Percentiles rank a stretch among this genome's conserved stretches.
Conservation (phyloP, 2,888 invertebrate genomes). For the Scaptomyza tumidula region DNA sequence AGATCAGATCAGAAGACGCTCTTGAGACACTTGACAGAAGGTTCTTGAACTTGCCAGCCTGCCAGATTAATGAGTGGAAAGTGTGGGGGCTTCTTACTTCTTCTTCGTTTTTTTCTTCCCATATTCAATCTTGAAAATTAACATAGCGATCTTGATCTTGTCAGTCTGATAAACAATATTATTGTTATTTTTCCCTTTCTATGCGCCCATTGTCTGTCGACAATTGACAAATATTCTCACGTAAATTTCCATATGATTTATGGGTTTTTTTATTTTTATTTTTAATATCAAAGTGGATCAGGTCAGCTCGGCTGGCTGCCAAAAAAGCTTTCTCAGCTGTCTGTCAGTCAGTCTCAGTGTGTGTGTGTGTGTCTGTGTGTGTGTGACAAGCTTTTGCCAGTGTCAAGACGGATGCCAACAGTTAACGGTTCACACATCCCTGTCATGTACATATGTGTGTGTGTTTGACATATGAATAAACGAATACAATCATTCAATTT, state of each 20-base stretch:
- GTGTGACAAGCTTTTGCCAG: conserved; percentile 48
- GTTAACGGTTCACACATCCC: conserved; percentile 58
- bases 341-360: conserved; percentile 50
- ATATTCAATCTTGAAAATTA: conserved; percentile 36
- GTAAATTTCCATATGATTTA: conserved; percentile 76
- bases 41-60: conserved; percentile 70
- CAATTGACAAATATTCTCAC: conserved; percentile 64
- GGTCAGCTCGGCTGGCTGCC: conserved; percentile 66
- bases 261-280: conserved; percentile 35
- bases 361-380: conserved; percentile 58
- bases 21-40: conserved; percentile 53
- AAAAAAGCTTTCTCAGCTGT: conserved; percentile 62
- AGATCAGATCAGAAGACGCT: conserved; percentile 31
- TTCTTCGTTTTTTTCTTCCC: neutral
- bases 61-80: conserved; percentile 49
- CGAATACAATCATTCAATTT: conserved; percentile 51
- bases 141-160: conserved; percentile 69
- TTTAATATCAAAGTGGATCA: conserved; percentile 62
- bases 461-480: conserved; percentile 28
- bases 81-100: conserved; percentile 53
- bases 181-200: conserved; percentile 64
- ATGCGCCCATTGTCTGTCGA: conserved; percentile 34
- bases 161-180: conserved; percentile 32
- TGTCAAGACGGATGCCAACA: conserved; percentile 50
- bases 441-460: neutral